Base-by-base conservation (phyloP, 2,888 invertebrate species). In the Xestia c-nigrum region DNA sequence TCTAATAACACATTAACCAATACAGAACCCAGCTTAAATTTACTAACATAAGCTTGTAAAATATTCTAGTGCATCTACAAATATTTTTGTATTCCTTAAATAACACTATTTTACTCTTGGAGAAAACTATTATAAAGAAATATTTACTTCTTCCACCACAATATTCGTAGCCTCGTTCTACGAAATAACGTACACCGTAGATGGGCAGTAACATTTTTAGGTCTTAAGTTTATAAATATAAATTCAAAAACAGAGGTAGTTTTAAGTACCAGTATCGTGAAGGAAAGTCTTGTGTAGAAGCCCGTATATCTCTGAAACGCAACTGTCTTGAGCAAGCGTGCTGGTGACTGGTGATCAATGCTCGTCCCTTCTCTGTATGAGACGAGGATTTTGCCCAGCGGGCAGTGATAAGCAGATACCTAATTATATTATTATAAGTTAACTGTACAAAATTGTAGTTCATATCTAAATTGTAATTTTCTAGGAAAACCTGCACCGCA, bases 401-500 rank as follows among this genome's bases (percentile, higher is more conserved):
- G 57, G 1, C 24, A 24, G 57, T 57, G 24, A 14, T 2, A 57
- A 14, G n/a, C 9, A 10, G 52, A 1, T 57, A 16, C n/a, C n/a
- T n/a, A n/a, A n/a, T n/a, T n/a, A 7, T 59, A 31, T 14, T 59
- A 31, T 59, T 16, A 59, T 9, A 31, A 61, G 38, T 46, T 61
- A 40, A 46, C 19, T 43, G 72, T 50, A 16, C 19, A 57, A 64
- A 72, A 50, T 12, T 40, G 5, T 65, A 63, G 73, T 50, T 21
- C n/a, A 52, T 19, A 16, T 31, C 59, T 16, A 24, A 57, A 57
- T 16, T 24, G 31, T 46, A 12, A 40, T 73, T 71, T 73, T 77
- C 50, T 69, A 16, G 10, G 63, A 73, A 71, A 76, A 80, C 70
- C 50, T 74, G 21, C 67, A 63, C 67, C 85, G 84, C 80, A 88